Conservation (phyloP, 35 echinoderm and acorn worm species). For the Acanthaster planci region DNA sequence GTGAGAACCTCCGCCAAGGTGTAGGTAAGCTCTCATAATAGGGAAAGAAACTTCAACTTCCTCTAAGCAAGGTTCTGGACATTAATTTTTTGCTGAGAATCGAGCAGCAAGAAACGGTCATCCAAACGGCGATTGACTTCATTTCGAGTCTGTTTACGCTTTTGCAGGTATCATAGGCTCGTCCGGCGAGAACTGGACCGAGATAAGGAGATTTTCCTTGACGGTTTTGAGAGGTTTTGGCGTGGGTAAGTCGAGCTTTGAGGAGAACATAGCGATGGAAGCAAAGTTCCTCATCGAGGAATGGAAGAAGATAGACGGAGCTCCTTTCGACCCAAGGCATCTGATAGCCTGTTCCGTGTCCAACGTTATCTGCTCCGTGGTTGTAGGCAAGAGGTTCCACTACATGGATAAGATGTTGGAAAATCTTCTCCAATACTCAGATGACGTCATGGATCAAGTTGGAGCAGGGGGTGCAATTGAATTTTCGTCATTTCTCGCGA, state of each 20-base stretch:
- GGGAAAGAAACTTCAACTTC: too few species aligned
- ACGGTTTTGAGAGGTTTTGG: conserved; percentile 21
- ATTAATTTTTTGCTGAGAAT: too few species aligned
- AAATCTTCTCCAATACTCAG: conserved; percentile 7
- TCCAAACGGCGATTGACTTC: too few species aligned
- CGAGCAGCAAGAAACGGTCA: too few species aligned
- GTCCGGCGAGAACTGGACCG: conserved; percentile 30
- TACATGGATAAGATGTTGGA: conserved; percentile 55
- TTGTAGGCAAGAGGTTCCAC: conserved; percentile 48
- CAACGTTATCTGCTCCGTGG: conserved; percentile 56
- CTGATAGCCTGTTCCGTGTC: conserved; percentile 36
- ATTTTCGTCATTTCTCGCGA: conserved; percentile 12
- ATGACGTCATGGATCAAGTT: not conserved
- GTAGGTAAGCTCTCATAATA: not conserved
- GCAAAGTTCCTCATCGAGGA: not conserved
- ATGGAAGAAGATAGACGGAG: not conserved
- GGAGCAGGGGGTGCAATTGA: not conserved
- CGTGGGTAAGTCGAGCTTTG: conserved; percentile 32
- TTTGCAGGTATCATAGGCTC: conserved; percentile 13
- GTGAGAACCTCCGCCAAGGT: not conserved
- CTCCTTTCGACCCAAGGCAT: conserved; percentile 18
- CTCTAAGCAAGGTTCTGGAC: too few species aligned
- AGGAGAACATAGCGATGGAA: conserved; percentile 19
- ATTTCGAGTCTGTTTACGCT: too few species aligned
- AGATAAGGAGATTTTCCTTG: conserved; percentile 17